These are phyloP conservation scores for Myiopsitta monachus DNA, from an alignment of 2,113 vertebrate genomes.

Conservation along the genomic window DNA sequence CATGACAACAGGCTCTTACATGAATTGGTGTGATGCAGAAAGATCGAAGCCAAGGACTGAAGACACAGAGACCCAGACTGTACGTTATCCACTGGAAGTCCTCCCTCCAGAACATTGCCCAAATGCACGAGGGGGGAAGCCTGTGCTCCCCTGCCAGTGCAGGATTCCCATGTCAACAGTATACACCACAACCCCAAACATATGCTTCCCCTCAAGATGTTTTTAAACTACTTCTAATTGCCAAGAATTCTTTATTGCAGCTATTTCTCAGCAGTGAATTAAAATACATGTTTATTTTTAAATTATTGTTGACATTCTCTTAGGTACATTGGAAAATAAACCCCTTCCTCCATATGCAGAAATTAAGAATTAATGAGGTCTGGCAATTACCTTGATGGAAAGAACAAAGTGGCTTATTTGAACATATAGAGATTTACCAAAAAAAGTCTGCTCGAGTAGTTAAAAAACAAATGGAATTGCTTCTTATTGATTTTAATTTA, in stretches of 20 bases:
- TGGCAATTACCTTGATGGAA: slow-evolving; percentile 27
- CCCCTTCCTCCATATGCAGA: not conserved
- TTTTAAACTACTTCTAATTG: not conserved
- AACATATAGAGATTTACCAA: slow-evolving; percentile 12
- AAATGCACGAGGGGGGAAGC: not conserved
- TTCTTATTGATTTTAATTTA: slow-evolving; percentile 79
- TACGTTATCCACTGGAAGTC: not conserved
- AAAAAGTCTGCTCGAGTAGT: slow-evolving; percentile 45
- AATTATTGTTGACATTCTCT: slow-evolving; percentile 12
- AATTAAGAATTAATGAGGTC: slow-evolving; percentile 38
- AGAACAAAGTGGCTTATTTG: slow-evolving; percentile 21
- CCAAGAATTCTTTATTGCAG: not conserved
- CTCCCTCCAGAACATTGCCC: not conserved
- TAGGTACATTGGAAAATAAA: slow-evolving; percentile 30
- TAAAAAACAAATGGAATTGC: slow-evolving; percentile 77
- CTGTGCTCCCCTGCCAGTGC: not conserved
- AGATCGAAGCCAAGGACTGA: not conserved
- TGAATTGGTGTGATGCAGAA: not conserved
- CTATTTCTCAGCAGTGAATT: not conserved
- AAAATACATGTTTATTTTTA: slow-evolving; percentile 6
- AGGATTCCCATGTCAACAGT: not conserved
- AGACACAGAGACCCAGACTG: not conserved
- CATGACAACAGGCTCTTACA: slow-evolving; percentile 6
- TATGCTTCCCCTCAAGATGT: not conserved
- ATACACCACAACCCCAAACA: not conserved